Percentiles rank a stretch among this genome's conserved stretches.
Conservation (phyloP, 1,140 invertebrate species). For the Drosophila ananassae region DNA sequence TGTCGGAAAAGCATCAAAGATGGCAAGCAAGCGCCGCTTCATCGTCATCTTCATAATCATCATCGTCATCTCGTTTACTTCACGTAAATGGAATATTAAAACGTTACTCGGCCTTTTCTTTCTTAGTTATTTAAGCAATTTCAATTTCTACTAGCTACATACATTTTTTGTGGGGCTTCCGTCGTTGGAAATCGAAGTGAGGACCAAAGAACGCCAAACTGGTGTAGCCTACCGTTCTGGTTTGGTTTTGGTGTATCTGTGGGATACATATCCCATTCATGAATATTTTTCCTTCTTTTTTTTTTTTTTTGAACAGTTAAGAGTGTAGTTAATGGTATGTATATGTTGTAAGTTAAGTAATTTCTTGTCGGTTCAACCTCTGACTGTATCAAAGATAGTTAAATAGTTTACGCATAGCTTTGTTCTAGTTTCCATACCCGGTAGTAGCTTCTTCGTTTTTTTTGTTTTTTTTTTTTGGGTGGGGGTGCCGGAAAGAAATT, state of each 20-base stretch:
- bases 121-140: constrained; percentile 72
- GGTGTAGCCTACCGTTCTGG: constrained; percentile 1
- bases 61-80: constrained; percentile 35
- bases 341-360: constrained; percentile 44
- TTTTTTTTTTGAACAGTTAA: constrained; percentile 7
- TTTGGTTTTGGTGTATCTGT: constrained; percentile 5
- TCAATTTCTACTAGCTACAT: constrained; percentile 79
- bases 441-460: constrained; percentile 14
- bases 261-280: constrained; percentile 15
- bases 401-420: constrained; percentile 18
- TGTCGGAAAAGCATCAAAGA: constrained; percentile 76
- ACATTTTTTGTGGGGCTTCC: constrained; percentile 36
- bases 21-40: constrained; percentile 59
- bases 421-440: constrained; percentile 26
- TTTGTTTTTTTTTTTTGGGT: neutral
- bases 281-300: constrained; percentile 3
- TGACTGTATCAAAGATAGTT: constrained; percentile 7
- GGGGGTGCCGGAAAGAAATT: neutral
- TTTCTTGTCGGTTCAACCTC: constrained; percentile 27
- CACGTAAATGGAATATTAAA: constrained; percentile 74
- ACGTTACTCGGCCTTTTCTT: constrained; percentile 51
- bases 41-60: constrained; percentile 24
- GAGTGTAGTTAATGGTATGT: constrained; percentile 30
- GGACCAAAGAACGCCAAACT: constrained; percentile 10
- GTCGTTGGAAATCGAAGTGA: constrained; percentile 9